A percentile compares a stretch with the other conserved stretches of the same genome.
Evolutionary conservation across 2,113 vertebrate genomes (phyloP).

Genomic region (Cynopterus brachyotis): DNA sequence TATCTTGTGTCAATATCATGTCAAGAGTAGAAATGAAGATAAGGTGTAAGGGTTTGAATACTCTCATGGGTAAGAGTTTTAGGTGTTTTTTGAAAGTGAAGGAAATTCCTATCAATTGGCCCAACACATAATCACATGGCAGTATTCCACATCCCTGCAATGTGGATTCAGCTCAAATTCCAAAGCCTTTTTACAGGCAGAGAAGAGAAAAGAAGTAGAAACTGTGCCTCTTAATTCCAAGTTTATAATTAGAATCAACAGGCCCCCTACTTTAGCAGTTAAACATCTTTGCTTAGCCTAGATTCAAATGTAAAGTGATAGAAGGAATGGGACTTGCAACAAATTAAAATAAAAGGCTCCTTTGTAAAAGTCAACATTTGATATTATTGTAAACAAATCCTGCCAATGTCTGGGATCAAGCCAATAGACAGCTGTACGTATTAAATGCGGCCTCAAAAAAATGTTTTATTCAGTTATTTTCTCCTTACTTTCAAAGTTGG

Average conservation of each 20-base stretch:
- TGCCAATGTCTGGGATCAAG: neutral
- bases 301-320: neutral
- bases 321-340: neutral
- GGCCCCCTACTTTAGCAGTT: neutral
- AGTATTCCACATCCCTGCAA: neutral
- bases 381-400: neutral
- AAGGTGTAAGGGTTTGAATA: neutral
- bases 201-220: neutral
- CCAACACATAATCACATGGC: neutral
- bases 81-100: neutral
- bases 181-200: neutral
- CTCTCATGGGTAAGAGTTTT: neutral
- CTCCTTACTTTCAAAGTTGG: neutral
- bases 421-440: neutral
- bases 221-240: neutral
- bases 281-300: neutral
- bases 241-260: conserved; percentile 6
- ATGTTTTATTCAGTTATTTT: neutral
- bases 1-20: neutral
- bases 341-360: neutral
- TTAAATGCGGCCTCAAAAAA: neutral
- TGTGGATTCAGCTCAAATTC: neutral
- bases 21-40: neutral
- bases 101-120: conserved; percentile 6
- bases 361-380: neutral